phyloP scores from a whole-genome alignment of 2,113 vertebrate species.

The Mastomys natalensis region DNA sequence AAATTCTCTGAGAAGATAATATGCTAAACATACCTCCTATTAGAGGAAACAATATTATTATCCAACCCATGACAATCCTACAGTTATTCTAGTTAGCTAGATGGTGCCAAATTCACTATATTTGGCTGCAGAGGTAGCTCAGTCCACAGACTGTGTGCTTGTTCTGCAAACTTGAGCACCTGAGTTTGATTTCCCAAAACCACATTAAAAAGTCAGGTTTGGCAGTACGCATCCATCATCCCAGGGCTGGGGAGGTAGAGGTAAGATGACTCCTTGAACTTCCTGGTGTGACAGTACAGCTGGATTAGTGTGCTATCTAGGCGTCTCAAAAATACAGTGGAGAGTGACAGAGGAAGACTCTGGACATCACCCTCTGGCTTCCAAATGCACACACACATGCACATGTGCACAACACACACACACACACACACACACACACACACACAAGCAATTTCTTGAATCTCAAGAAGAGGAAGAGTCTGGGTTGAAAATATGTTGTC shows the following conservation, averaged over 20 bases:
- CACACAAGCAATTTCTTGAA: neutral
- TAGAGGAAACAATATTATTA: neutral
- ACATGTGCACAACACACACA: neutral
- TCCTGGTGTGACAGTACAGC: neutral
- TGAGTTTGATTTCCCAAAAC: neutral
- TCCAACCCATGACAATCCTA: neutral
- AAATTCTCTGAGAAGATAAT: neutral
- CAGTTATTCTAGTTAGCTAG: neutral
- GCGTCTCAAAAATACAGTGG: neutral
- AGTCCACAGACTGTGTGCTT: neutral
- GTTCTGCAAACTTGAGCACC: neutral
- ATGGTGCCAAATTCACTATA: neutral
- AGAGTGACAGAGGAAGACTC: neutral
- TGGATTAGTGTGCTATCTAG: neutral
- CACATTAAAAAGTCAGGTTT: neutral
- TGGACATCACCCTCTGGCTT: neutral
- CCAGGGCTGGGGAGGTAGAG: neutral
- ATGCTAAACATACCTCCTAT: neutral
- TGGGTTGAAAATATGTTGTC: neutral
- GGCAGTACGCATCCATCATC: too few species aligned
- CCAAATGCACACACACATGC: too few species aligned
- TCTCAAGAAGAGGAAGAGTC: slow-evolving; percentile 27
- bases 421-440: neutral
- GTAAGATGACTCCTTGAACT: neutral
- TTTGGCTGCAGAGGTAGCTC: neutral